Base-by-base conservation (phyloP, 2,888 invertebrate species). In the Cataglyphis livida region DNA sequence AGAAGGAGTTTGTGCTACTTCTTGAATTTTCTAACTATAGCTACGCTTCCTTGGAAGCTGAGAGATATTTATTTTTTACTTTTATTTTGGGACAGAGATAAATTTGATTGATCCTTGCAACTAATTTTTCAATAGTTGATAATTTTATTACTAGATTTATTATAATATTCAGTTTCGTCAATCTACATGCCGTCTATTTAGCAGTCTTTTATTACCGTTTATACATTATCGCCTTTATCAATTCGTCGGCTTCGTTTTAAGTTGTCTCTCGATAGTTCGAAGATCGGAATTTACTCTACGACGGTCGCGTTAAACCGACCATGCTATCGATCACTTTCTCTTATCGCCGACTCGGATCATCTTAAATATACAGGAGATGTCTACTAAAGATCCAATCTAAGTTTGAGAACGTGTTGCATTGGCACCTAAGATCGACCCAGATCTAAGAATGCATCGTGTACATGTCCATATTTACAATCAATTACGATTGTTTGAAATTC, bases 261-360 rank as follows among this genome's bases (percentile, higher is more conserved):
- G 71, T 25, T 32, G 32, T 25, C 71, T 57, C n/a, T 48, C 71
- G 71, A 71, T 84, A 81, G 66, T 71, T 71, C 18, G n/a, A 35
- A 32, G 28, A 51, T 51, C 64, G 41, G 61, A 59, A 85, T 81
- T 87, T 87, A 87, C 87, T 83, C 84, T 71, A 65, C 71, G 48
- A 57, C 68, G 70, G 62, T 68, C 81, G 51, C n/a, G 87, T 89
- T 88, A 88, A 87, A 86, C 83, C 79, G 70, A 61, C 48, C 79
- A 84, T 71, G 88, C 90, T 91, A 91, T 91, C 90, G 90, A 91
- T 91, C 89, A 89, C 81, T 86, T 84, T 70, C 62, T 71, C 84
- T 88, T 89, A 88, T 91, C 91, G 85, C 83, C 84, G 84, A 83
- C 85, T 88, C 87, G 86, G 86, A 91, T 91, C 91, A 85, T 74